These are phyloP conservation scores for Phoebastria nigripes DNA, from an alignment of 2,797 vertebrate genomes.

Conservation along the genomic window DNA sequence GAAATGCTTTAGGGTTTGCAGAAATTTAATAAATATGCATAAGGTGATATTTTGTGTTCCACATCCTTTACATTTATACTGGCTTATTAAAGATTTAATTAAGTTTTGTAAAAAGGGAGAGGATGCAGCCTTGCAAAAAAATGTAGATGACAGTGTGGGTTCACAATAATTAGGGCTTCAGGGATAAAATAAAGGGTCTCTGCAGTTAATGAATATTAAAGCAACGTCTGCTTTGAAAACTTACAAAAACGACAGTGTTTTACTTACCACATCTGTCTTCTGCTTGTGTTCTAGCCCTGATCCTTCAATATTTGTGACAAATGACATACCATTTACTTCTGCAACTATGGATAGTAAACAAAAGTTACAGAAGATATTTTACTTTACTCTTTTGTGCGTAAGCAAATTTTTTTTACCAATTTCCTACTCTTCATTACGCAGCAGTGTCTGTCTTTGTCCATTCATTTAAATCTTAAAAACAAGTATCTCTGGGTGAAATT, in stretches of 20 bases:
- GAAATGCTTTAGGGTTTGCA: conserved; percentile 57
- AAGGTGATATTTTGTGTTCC: conserved; percentile 48
- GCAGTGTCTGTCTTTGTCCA: background rate
- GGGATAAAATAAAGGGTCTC: conserved; percentile 42
- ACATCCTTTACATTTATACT: conserved; percentile 66
- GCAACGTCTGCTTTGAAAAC: background rate
- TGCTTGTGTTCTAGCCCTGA: background rate
- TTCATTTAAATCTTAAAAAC: background rate
- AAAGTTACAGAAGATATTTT: background rate
- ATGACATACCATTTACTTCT: background rate
- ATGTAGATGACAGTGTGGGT: conserved; percentile 25
- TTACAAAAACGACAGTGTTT: background rate
- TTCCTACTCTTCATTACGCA: background rate
- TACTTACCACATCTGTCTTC: background rate
- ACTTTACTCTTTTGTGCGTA: accelerated
- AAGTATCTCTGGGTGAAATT: background rate
- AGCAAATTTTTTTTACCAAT: background rate
- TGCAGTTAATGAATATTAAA: conserved; percentile 37
- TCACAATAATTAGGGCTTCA: conserved; percentile 51
- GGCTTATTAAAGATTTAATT: conserved; percentile 67
- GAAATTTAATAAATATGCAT: conserved; percentile 61
- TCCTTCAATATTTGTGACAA: background rate
- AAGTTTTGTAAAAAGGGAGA: conserved; percentile 39
- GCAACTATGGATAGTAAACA: background rate
- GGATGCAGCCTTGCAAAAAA: conserved; percentile 49